Conservation (phyloP, 2,113 vertebrate species). For the Arenaria interpres region DNA sequence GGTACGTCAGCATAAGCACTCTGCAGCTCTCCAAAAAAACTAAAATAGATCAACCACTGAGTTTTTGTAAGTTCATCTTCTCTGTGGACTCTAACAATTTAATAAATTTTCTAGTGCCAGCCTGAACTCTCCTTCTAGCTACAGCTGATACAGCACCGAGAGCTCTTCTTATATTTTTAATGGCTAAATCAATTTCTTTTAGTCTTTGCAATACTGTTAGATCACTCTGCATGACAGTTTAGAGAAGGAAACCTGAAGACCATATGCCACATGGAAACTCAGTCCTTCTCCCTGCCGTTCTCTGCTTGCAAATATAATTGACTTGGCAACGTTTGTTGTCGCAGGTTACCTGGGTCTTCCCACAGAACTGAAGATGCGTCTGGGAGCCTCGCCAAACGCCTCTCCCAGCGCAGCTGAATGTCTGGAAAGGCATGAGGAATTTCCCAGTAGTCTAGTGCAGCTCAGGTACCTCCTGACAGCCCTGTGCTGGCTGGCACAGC, state of each 20-base stretch:
- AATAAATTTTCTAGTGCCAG: not conserved
- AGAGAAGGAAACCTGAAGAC: not conserved
- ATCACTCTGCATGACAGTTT: not conserved
- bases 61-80: not conserved
- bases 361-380: not conserved
- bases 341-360: not conserved
- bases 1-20: not conserved
- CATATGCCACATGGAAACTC: not conserved
- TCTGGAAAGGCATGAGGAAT: not conserved
- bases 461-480: not conserved
- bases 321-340: not conserved
- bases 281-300: not conserved
- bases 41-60: not conserved
- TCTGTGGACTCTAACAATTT: not conserved
- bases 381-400: not conserved
- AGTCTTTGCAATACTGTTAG: not conserved
- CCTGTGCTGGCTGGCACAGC: not conserved
- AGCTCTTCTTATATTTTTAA: not conserved
- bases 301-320: not conserved
- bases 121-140: conserved; percentile 20
- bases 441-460: not conserved
- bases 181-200: conserved; percentile 23
- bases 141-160: not conserved
- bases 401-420: not conserved
- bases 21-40: not conserved